These are phyloP conservation scores for Orientallactaga bullata DNA, from an alignment of 2,113 vertebrate species.

Conservation along the genomic window DNA sequence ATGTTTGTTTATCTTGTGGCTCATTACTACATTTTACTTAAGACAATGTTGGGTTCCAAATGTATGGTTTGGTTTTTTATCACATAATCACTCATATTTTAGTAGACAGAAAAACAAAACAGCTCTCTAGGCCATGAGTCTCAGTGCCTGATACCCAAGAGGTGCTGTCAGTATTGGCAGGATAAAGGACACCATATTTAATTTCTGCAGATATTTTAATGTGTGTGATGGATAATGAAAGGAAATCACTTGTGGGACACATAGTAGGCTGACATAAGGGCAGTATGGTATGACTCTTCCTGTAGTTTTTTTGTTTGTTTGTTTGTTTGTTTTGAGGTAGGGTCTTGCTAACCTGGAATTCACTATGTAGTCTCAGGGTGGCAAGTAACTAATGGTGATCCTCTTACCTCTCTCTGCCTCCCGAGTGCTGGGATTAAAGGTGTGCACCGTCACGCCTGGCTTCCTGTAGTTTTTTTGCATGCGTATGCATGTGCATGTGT, in stretches of 20 bases:
- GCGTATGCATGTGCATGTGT: too few relatives aligned
- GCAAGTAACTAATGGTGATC: too few relatives aligned
- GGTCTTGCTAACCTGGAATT: too few relatives aligned
- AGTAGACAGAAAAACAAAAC: background rate
- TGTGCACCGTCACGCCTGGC: too few relatives aligned
- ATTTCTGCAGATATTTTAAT: slow-evolving; percentile 15
- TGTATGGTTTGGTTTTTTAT: background rate
- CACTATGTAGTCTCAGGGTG: too few relatives aligned
- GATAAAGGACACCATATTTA: background rate
- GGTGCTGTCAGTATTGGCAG: background rate
- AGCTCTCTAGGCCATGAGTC: background rate
- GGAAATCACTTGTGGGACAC: background rate
- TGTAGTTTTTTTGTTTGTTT: too few relatives aligned
- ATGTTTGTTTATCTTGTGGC: background rate
- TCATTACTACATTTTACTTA: slow-evolving; percentile 10
- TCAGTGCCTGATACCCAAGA: background rate
- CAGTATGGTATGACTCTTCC: background rate
- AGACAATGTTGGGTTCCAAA: slow-evolving; percentile 22
- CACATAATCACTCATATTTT: background rate
- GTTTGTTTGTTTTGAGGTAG: too few relatives aligned
- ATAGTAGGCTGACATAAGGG: background rate
- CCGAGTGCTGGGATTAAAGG: too few relatives aligned
- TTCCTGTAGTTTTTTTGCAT: too few relatives aligned
- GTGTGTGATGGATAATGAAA: background rate
- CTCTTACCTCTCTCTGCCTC: too few relatives aligned